These are phyloP conservation scores for Hedychridium roseum DNA, from an alignment of 2,888 invertebrate genomes.

Conservation along the genomic window DNA sequence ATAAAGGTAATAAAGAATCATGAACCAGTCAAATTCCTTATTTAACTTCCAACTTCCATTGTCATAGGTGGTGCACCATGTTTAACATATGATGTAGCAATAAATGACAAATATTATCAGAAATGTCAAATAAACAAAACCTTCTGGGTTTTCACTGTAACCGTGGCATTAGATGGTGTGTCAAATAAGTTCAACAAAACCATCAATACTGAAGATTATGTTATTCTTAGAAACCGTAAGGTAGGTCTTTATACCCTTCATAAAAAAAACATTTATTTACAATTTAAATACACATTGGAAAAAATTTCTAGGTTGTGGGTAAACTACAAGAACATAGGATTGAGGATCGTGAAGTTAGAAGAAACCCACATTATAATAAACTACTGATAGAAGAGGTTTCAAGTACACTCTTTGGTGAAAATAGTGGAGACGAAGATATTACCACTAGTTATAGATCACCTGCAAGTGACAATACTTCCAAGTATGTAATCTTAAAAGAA, in stretches of 20 bases:
- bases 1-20: conserved; percentile 69
- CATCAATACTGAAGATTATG: conserved; percentile 72
- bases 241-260: conserved; percentile 29
- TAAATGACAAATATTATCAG: conserved; percentile 79
- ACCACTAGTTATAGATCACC: no score
- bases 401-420: conserved; percentile 38
- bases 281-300: conserved; percentile 2
- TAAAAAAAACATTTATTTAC: background rate
- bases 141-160: conserved; percentile 82
- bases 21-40: background rate
- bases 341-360: conserved; percentile 73
- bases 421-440: background rate
- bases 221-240: conserved; percentile 77
- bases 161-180: conserved; percentile 80
- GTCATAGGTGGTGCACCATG: conserved; percentile 65
- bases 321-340: conserved; percentile 78
- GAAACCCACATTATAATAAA: conserved; percentile 58
- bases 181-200: conserved; percentile 80
- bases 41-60: background rate
- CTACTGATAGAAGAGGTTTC: conserved; percentile 72
- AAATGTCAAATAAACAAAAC: conserved; percentile 76
- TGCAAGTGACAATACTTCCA: conserved; percentile 16
- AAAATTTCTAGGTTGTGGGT: conserved; percentile 68
- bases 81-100: conserved; percentile 83
- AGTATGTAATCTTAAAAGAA: conserved; percentile 58